Evolutionary conservation across 37 sponge, comb jelly and placozoan genomes (phyloP).

Genomic region (Axinella damicornis): DNA sequence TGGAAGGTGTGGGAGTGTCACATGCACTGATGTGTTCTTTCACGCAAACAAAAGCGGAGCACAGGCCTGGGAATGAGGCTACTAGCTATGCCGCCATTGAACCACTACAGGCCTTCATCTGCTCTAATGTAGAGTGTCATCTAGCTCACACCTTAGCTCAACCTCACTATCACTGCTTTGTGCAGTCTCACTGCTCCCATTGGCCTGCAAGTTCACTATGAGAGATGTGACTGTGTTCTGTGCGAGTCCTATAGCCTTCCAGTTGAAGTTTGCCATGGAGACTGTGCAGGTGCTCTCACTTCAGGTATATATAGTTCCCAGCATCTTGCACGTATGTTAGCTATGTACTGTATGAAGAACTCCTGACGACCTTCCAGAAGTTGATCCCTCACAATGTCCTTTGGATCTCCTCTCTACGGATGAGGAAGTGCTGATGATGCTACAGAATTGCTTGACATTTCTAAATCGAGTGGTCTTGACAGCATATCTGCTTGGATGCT

Average conservation of each 20-base stretch:
- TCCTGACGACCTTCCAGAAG: no score
- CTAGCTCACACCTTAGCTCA: slow-evolving; percentile 33
- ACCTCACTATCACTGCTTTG: not conserved
- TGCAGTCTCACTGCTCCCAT: not conserved
- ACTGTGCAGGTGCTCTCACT: not conserved
- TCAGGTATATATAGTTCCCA: slow-evolving; percentile 31
- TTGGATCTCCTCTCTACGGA: no score
- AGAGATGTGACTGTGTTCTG: not conserved
- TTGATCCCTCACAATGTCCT: no score
- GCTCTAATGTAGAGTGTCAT: slow-evolving; percentile 26
- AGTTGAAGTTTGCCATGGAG: slow-evolving; percentile 9
- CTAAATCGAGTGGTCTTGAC: no score
- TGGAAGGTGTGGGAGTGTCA: no score
- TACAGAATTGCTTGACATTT: no score
- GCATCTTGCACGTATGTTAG: slow-evolving; percentile 2
- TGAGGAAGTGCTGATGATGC: no score
- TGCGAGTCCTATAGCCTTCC: not conserved
- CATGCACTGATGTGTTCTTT: no score
- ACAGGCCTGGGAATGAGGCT: no score
- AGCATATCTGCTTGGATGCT: no score
- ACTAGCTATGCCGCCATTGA: not conserved
- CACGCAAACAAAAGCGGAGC: no score
- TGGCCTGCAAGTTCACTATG: slow-evolving; percentile 4
- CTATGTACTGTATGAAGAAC: not conserved
- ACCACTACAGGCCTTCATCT: slow-evolving; percentile 36